A percentile compares a stretch with the other conserved stretches of the same genome.
These are phyloP conservation scores for Sebastes baramenuke DNA, from an alignment of 2,797 vertebrate species.

Conservation along the genomic window DNA sequence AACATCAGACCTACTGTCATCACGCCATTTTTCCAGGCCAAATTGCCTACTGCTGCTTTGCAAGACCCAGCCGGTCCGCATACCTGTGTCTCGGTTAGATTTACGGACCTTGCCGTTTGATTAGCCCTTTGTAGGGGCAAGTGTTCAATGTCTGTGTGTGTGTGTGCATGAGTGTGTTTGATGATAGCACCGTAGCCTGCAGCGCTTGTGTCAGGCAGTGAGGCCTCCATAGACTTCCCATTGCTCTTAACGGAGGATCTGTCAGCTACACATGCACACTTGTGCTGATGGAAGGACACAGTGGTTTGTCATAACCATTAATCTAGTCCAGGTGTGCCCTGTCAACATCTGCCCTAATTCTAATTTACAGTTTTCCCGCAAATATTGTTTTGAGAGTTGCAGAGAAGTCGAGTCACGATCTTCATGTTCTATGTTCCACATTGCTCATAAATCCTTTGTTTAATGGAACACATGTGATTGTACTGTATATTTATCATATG, in stretches of 20 bases:
- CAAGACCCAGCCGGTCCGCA: conserved; percentile 74
- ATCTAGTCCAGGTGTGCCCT: conserved; percentile 46
- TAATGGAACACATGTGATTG: background rate
- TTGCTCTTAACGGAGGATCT: conserved; percentile 33
- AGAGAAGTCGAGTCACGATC: background rate
- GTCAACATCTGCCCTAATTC: conserved; percentile 13
- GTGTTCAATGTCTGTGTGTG: conserved; percentile 50
- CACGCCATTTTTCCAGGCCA: conserved; percentile 15
- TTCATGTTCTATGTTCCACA: background rate
- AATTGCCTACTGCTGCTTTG: conserved; percentile 40
- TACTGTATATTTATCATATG: background rate
- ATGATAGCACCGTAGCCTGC: conserved; percentile 42
- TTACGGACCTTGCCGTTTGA: conserved; percentile 70
- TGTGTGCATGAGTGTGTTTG: conserved; percentile 5
- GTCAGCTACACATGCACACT: conserved; percentile 28
- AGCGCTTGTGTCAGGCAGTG: conserved; percentile 33
- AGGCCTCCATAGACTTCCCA: conserved; percentile 25
- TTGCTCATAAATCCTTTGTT: background rate
- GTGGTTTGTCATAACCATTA: conserved; percentile 33
- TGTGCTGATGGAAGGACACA: conserved; percentile 22
- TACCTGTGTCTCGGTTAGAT: conserved; percentile 77
- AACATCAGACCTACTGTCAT: conserved; percentile 25
- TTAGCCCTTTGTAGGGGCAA: conserved; percentile 48
- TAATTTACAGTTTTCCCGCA: background rate
- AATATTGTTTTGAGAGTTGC: background rate